Conservation (phyloP, 1,140 invertebrate species). For the Phymorhynchus buccinoides region DNA sequence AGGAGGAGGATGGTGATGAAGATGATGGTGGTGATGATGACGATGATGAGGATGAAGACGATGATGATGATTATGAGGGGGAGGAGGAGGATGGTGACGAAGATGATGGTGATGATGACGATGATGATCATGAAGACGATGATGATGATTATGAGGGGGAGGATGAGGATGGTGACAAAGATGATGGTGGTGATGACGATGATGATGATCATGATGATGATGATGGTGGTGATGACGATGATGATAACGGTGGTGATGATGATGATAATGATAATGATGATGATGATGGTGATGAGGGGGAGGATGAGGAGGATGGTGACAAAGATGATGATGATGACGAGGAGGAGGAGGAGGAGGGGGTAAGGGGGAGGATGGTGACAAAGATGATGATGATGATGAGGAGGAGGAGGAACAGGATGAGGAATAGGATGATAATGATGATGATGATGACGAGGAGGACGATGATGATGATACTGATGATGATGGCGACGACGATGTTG, state of each 20-base stretch:
- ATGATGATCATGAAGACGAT: no score
- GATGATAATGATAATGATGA: no score
- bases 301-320: background rate
- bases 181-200: constrained; percentile 28
- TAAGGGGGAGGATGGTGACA: no score
- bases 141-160: constrained; percentile 11
- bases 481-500: no score
- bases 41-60: constrained; percentile 14
- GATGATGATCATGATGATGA: background rate
- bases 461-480: no score
- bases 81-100: constrained; percentile 30
- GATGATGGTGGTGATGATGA: constrained; percentile 34
- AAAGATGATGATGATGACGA: constrained; percentile 35
- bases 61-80: background rate
- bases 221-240: constrained; percentile 31
- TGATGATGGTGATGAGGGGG: constrained; percentile 6
- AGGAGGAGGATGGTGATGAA: background rate
- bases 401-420: no score
- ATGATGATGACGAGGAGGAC: no score
- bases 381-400: no score
- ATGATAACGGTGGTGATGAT: constrained; percentile 41
- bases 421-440: no score
- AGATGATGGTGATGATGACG: constrained; percentile 44
- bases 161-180: constrained; percentile 15
- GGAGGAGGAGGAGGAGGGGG: no score